Percentiles rank a stretch among this genome's conserved stretches.
These are phyloP conservation scores for Globicephala melas DNA, from an alignment of 2,113 vertebrate genomes.

Conservation along the genomic window DNA sequence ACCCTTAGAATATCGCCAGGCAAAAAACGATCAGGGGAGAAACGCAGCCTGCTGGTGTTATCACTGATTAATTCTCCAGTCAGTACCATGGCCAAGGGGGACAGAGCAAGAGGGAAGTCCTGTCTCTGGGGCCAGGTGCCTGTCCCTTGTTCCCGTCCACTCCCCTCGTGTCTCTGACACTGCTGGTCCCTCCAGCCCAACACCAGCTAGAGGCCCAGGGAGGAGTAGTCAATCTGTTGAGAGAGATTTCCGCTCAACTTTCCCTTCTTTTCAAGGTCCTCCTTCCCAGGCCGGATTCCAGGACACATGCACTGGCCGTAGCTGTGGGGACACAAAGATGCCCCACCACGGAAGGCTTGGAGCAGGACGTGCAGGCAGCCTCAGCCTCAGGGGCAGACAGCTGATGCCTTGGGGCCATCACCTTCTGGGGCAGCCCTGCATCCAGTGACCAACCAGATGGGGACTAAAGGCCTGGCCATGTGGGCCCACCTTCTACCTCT, in stretches of 20 bases:
- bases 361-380: not conserved
- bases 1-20: not conserved
- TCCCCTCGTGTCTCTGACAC: not conserved
- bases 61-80: not conserved
- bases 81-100: fast-evolving
- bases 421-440: too few species aligned
- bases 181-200: fast-evolving
- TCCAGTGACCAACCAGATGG: fast-evolving
- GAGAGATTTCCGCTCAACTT: not conserved
- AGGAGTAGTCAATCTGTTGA: fast-evolving
- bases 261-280: not conserved
- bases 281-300: not conserved
- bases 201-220: not conserved
- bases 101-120: not conserved
- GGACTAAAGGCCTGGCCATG: fast-evolving
- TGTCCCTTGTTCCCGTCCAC: not conserved
- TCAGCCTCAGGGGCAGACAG: not conserved
- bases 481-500: not conserved
- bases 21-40: not conserved
- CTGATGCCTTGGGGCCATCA: not conserved
- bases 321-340: fast-evolving
- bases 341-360: too few species aligned
- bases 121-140: not conserved
- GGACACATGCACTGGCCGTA: not conserved
- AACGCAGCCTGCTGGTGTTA: fast-evolving